phyloP scores from a whole-genome alignment of 2,888 invertebrate genomes.

The Microchrysa polita region DNA sequence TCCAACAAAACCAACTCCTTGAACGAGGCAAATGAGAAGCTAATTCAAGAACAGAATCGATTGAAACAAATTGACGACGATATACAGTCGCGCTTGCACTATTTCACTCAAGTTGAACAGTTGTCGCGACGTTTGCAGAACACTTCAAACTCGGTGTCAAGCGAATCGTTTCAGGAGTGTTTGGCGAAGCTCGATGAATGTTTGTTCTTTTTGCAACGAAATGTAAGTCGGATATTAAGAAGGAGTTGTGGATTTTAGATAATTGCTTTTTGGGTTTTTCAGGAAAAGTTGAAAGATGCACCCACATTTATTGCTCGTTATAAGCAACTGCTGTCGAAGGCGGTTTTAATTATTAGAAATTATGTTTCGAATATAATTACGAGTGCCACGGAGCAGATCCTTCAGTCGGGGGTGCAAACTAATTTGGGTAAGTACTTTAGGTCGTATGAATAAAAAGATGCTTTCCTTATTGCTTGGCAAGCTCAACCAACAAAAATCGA shows the following conservation, averaged over 20 bases:
- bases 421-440: constrained; percentile 26
- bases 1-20: constrained; percentile 92
- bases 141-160: constrained; percentile 82
- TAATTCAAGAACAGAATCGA: constrained; percentile 87
- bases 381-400: constrained; percentile 80
- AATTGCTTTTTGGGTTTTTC: constrained; percentile 11
- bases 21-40: constrained; percentile 90
- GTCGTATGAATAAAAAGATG: too few species aligned
- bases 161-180: constrained; percentile 83
- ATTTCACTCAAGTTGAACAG: constrained; percentile 86
- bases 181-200: constrained; percentile 88
- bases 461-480: too few species aligned
- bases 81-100: constrained; percentile 81
- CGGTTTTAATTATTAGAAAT: constrained; percentile 80
- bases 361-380: constrained; percentile 81
- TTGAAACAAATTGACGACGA: constrained; percentile 82
- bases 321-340: constrained; percentile 82
- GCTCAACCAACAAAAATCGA: too few species aligned
- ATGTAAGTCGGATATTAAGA: constrained; percentile 69
- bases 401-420: constrained; percentile 62
- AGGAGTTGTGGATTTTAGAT: neutral
- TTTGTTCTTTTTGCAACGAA: constrained; percentile 81
- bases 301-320: constrained; percentile 81
- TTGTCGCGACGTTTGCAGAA: constrained; percentile 83
- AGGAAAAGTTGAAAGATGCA: constrained; percentile 11